Base-by-base conservation (phyloP, 2,797 vertebrate genomes). In the Acrossocheilus wenchowensis region DNA sequence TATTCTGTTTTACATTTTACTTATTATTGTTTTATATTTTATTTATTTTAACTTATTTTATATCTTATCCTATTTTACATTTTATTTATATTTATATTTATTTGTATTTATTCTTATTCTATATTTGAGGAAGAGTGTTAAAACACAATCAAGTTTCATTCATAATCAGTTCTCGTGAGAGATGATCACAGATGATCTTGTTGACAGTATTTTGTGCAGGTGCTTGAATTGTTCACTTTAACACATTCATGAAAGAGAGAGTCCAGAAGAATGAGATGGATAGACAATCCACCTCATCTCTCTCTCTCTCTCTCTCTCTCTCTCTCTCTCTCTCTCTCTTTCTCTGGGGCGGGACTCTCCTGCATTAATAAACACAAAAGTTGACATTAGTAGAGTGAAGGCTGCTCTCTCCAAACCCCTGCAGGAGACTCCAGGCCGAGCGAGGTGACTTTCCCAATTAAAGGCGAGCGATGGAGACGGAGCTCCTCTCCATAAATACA, bases 291-390 rank as follows among this genome's bases (percentile, higher is more conserved):
- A 30, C 62, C 43, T 68, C 45, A 36, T 19, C 39, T 68, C 48
- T 6, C 4, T 21, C 5, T n/a, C 48, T 6, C 7, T 21, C 5
- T n/a, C 45, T 19, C 39, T 68, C 48, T 6, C 4, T 21, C 5
- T n/a, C 48, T 6, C 7, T 21, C 5, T n/a, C 52, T 54, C 45
- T 30, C 19, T 8, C 7, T 23, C 8, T 39, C 36, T 84, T 36
- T 62, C 68, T 79, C 66, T 88, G 64, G 72, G 12, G 57, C 15
- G 5, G 84, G 12, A 87, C 89, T 90, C 88, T 93, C 89, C 88
- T 93, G 90, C 92, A 95, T 95, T 93, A 95, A 93, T 92, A 91
- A 94, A 88, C 89, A 89, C 92, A 83, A 89, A 90, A 88, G 93
- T 92, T 93, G 93, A 94, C 91, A 91, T 90, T 91, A 60, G 64